Evolutionary conservation across 2,797 vertebrate genomes (phyloP).

Genomic region (Capromys pilorides): DNA sequence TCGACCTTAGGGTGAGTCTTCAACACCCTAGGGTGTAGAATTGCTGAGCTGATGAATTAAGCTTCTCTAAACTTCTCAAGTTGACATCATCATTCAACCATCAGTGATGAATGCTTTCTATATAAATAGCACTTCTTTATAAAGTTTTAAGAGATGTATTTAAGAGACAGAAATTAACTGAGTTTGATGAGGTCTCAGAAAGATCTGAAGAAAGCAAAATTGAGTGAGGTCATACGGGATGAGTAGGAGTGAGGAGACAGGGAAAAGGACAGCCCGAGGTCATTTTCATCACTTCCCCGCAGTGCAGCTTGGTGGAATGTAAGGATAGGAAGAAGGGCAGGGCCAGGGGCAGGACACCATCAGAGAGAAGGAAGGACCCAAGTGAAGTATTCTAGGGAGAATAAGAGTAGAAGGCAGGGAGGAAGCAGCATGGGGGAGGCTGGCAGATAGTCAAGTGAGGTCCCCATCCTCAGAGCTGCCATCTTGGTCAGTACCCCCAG

Average conservation of each 20-base stretch:
- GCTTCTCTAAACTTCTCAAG: too few species aligned
- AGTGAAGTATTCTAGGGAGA: background rate
- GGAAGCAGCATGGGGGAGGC: background rate
- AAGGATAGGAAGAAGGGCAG: background rate
- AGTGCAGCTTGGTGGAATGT: background rate
- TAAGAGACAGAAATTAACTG: background rate
- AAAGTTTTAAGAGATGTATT: background rate
- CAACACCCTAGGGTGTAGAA: background rate
- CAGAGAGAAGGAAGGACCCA: background rate
- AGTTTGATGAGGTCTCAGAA: background rate
- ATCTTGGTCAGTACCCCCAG: background rate
- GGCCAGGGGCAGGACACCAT: background rate
- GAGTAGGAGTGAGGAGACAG: background rate
- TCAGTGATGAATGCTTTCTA: background rate
- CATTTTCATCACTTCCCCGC: background rate
- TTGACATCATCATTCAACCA: too few species aligned
- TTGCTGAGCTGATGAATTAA: background rate
- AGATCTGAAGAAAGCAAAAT: slow-evolving; percentile 2
- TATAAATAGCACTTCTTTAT: background rate
- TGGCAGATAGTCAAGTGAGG: background rate
- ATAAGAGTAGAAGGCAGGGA: background rate
- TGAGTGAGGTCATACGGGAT: background rate
- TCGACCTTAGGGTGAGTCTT: too few species aligned
- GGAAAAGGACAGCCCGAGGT: background rate
- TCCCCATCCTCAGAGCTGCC: background rate